These are phyloP conservation scores for Microctonus hyperodae DNA, from an alignment of 2,888 invertebrate species.

Conservation along the genomic window DNA sequence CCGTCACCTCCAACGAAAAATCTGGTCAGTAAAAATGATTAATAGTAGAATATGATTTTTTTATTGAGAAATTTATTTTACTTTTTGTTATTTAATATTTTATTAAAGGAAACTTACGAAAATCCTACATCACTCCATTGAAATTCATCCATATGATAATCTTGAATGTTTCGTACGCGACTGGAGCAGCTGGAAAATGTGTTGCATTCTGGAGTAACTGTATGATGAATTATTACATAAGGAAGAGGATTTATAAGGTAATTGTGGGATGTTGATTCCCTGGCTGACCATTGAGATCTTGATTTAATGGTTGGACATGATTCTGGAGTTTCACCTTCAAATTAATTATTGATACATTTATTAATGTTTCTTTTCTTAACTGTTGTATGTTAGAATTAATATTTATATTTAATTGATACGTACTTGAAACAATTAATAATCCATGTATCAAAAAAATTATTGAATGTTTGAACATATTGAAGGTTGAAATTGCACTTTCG, in stretches of 20 bases:
- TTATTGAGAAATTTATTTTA: not conserved
- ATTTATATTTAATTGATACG: too few relatives aligned
- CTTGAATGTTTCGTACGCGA: slow-evolving; percentile 63
- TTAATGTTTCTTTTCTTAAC: too few relatives aligned
- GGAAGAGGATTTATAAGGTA: slow-evolving; percentile 68
- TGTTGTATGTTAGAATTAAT: too few relatives aligned
- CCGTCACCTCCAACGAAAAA: slow-evolving; percentile 73
- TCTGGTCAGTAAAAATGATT: slow-evolving; percentile 51
- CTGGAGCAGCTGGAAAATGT: slow-evolving; percentile 62
- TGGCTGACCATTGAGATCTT: slow-evolving; percentile 70
- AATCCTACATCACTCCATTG: slow-evolving; percentile 68
- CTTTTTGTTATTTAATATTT: not conserved
- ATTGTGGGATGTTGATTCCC: slow-evolving; percentile 50
- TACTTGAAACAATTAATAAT: too few relatives aligned
- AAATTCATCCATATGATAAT: slow-evolving; percentile 64
- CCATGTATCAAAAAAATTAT: too few relatives aligned
- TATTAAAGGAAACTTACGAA: slow-evolving; percentile 64
- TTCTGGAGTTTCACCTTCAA: not conserved
- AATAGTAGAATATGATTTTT: not conserved
- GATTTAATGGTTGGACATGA: slow-evolving; percentile 67
- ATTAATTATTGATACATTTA: too few relatives aligned
- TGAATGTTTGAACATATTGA: too few relatives aligned
- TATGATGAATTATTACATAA: slow-evolving; percentile 68
- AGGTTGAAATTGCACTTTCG: too few relatives aligned
- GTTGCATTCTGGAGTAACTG: slow-evolving; percentile 65